These are phyloP conservation scores for Hedya salicella DNA, from an alignment of 2,888 invertebrate genomes.

Conservation along the genomic window DNA sequence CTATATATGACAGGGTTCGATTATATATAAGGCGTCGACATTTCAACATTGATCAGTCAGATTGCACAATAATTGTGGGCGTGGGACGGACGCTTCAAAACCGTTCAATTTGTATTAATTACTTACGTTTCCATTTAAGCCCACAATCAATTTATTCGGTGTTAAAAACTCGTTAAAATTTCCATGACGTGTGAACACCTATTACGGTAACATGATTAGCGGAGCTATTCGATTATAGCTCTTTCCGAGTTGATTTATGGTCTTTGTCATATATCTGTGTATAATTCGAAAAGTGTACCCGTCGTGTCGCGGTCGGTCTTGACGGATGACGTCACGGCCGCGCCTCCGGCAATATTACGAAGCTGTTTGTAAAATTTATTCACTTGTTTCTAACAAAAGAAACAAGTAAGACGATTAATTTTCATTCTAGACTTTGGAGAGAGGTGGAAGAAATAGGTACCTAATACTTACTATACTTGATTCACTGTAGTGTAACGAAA, in stretches of 20 bases:
- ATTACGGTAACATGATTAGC: slow-evolving; percentile 15
- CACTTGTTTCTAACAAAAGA: background rate
- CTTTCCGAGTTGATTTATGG: background rate
- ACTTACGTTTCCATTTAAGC: slow-evolving; percentile 26
- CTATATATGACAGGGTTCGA: slow-evolving; percentile 4
- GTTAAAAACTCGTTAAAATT: slow-evolving; percentile 21
- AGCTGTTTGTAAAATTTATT: background rate
- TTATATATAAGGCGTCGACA: slow-evolving; percentile 1
- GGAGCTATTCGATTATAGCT: background rate
- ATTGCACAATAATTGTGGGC: slow-evolving; percentile 7
- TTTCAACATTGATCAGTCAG: slow-evolving; percentile 13
- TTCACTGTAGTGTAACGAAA: background rate
- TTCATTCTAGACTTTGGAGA: background rate
- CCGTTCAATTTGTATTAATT: slow-evolving; percentile 29
- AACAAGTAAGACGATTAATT: background rate
- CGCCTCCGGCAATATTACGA: slow-evolving; percentile 33
- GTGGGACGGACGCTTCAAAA: slow-evolving; percentile 26
- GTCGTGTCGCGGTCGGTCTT: slow-evolving; percentile 11
- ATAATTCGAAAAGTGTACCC: slow-evolving; percentile 3
- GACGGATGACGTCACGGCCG: slow-evolving; percentile 34
- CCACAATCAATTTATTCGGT: slow-evolving; percentile 25
- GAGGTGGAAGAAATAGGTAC: too few relatives aligned
- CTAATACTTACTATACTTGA: too few relatives aligned
- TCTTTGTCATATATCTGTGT: background rate
- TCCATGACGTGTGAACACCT: slow-evolving; percentile 34